Base-by-base conservation (phyloP, 2,888 invertebrate species). In the Leptopterna dolabrata region DNA sequence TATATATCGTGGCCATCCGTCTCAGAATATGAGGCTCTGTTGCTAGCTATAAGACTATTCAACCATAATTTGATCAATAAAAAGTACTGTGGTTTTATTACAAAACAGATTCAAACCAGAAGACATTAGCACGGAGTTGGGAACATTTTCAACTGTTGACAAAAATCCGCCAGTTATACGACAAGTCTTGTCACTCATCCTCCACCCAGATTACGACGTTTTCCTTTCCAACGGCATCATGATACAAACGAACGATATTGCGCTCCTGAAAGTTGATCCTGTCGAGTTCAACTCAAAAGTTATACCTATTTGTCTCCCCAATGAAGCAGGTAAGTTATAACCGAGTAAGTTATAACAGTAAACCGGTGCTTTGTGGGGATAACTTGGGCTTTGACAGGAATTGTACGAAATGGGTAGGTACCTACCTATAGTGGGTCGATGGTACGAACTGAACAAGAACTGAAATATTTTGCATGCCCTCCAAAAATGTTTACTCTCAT, bases 221-320 rank as follows among this genome's bases (percentile, higher is more conserved):
- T 85, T 85, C 76, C 14, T 43, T 27, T 85, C 85, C n/a, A 19
- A 85, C 47, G 47, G 47, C 2, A 73, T 85, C 43, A 19, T 85
- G 43, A 71, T 85, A 9, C 85, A 85, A 71, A 73, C 47, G 16
- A 85, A 85, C 76, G 85, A 85, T 30, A 4, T 85, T 0, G 85
- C 85, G 0, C 47, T 85, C 7, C 14, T 85, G 45, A 73, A 85
- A 27, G 45, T 73, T n/a, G 16, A 9, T 1, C 6, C 85, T 4
- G 73, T 85, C 14, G 73, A 27, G 3, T 85, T 85, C 19, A 73
- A n/a, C 30, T 6, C 7, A 14, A 45, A 45, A 3, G 19, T 73
- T 24, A 27, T 76, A 30, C 71, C 85, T 7, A 85, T 85, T 16
- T 85, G 85, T 63, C 85, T 85, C 4, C 85, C 85, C 0, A 63